These are phyloP conservation scores for Tipula vernalis DNA, from an alignment of 2,888 invertebrate species.

Conservation along the genomic window DNA sequence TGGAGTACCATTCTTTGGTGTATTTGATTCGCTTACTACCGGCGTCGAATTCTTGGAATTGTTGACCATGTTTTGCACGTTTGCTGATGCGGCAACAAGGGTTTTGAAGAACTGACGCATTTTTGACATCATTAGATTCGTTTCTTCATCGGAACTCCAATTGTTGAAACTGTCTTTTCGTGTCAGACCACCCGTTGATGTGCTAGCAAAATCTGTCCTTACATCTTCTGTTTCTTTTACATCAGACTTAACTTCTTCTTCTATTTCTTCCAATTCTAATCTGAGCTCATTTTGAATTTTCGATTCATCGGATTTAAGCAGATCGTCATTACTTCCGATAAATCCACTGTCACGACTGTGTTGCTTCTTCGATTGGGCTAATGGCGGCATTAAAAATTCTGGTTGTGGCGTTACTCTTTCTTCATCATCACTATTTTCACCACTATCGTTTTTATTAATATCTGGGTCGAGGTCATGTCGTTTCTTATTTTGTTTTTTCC, in stretches of 20 bases:
- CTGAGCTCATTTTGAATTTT: constrained; percentile 35
- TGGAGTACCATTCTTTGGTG: constrained; percentile 38
- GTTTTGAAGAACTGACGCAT: constrained; percentile 88
- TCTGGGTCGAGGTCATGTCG: constrained; percentile 33
- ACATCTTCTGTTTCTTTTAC: constrained; percentile 31
- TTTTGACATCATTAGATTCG: constrained; percentile 89
- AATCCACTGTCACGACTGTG: constrained; percentile 82
- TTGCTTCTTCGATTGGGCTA: constrained; percentile 57
- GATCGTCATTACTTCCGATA: constrained; percentile 77
- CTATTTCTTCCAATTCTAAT: constrained; percentile 44
- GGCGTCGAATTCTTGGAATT: constrained; percentile 36
- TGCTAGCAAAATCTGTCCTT: not conserved
- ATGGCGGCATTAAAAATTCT: constrained; percentile 42
- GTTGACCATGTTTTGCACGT: constrained; percentile 32
- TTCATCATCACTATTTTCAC: constrained; percentile 49
- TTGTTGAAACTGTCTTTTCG: constrained; percentile 86
- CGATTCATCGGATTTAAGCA: constrained; percentile 36
- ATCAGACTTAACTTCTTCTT: constrained; percentile 45
- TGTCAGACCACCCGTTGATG: constrained; percentile 42
- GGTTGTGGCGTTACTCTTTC: constrained; percentile 56
- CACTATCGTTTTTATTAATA: constrained; percentile 48
- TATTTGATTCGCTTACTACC: constrained; percentile 25
- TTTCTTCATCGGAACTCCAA: constrained; percentile 90
- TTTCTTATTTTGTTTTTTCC: constrained; percentile 70
- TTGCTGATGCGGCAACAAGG: constrained; percentile 57